A percentile compares a stretch with the other conserved stretches of the same genome.
phyloP scores from a whole-genome alignment of 2,797 vertebrate genomes.

The Tiaroga cobitis region DNA sequence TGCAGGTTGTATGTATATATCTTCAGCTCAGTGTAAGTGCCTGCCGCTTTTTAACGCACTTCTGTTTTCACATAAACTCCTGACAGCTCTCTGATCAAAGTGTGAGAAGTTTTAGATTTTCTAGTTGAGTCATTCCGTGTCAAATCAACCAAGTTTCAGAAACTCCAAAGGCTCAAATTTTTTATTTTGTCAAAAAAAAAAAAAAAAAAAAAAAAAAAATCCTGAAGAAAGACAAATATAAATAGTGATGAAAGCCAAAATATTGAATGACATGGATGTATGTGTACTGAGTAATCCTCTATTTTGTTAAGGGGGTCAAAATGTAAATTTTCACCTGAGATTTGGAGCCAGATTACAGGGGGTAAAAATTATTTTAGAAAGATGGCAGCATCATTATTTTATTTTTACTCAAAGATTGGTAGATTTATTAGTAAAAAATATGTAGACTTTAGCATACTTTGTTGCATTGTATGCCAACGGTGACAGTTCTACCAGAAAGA shows the following conservation, averaged over 20 bases:
- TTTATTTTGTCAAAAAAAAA: too few species aligned
- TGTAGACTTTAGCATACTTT: background rate
- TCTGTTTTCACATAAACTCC: conserved; percentile 20
- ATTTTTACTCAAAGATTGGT: background rate
- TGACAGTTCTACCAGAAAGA: too few species aligned
- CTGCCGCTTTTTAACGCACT: conserved; percentile 37
- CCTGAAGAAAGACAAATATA: too few species aligned
- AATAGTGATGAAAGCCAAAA: too few species aligned
- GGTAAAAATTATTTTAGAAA: too few species aligned
- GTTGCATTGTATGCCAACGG: too few species aligned
- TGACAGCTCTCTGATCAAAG: conserved; percentile 24
- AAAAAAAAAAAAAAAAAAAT: too few species aligned
- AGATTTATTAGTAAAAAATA: background rate
- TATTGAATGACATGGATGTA: too few species aligned
- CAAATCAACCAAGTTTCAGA: background rate
- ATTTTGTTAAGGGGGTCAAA: too few species aligned
- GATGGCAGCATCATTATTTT: background rate
- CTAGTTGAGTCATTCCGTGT: background rate
- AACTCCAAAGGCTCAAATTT: background rate
- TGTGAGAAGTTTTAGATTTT: background rate
- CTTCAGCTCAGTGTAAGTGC: background rate
- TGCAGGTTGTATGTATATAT: conserved; percentile 5
- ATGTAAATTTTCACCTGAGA: too few species aligned
- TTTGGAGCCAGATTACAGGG: too few species aligned
- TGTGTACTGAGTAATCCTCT: too few species aligned